Evolutionary conservation across 2,797 vertebrate genomes (phyloP), one percentile per base, ranked within the genome.

Genomic region (Astyanax mexicanus): DNA sequence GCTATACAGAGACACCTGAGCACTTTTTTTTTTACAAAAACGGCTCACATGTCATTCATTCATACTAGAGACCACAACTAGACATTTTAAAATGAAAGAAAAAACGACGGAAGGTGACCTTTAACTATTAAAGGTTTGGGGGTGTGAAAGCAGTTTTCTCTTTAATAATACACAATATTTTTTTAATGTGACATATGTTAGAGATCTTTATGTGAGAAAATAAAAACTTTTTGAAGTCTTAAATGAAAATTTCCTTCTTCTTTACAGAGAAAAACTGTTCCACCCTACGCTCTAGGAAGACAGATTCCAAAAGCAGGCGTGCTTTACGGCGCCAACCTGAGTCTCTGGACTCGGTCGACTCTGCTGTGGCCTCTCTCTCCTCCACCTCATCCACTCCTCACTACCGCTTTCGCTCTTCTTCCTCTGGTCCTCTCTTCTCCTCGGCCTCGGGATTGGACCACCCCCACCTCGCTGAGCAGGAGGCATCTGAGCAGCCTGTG

Each of bases 341-440:
- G 62, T 90, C 89, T 0, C 61, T 84, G 1, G 95, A 96, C 80
- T 94, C 91, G 0, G 76, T 87, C 0, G 94, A 95, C 12, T 82
- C 92, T 21, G 85, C 85, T 4, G 89, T 89, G 40, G 92, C 93
- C 0, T 93, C 93, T 0, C 57, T 90, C 4, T 89, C 90, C 69
- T 94, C 92, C 21, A 92, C 93, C 55, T 74, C 90, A 11, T 88
- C 89, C 2, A 81, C 84, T 51, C 88, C 27, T 15, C 91, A 81
- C 32, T 97, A 97, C 88, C 96, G 96, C 35, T 95, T 97, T 86
- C 96, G 96, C 83, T 96, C 92, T 3, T 88, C 90, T 23, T 95
- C 93, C 27, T 94, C 95, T 0, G 91, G 92, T 25, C 96, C 90
- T 57, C 80, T 98, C 81, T 96, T 96, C 84, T 93, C 94, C 79